Evolutionary conservation across 1,140 invertebrate genomes (phyloP), one percentile per base, ranked within the genome.

Genomic region (Vanessa tameamea): DNA sequence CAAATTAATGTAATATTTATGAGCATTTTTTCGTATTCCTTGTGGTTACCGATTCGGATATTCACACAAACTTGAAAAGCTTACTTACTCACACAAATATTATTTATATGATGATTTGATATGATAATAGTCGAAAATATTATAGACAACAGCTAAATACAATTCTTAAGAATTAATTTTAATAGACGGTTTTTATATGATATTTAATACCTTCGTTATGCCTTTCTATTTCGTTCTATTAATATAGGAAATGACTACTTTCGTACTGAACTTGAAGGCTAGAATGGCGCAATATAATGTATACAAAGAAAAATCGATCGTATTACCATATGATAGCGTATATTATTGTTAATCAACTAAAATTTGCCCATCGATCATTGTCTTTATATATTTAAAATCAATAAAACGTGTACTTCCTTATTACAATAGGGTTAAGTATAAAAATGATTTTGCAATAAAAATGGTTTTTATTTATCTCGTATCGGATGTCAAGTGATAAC

Each of bases 401-500:
- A 53, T 37, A 71, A 71, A 51, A 64, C 16, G 0, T 2, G 23
- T 11, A 71, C 61, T 71, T 71, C 69, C 69, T 71, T 64, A 71
- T 71, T 51, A 47, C 61, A 16, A 64, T 71, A 23, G 61, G 69
- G 69, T 64, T 64, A 71, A 64, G 61, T 61, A 55, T 26, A 64
- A 53, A 64, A 64, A 64, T 71, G 16, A 2, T 23, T n/a, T 26
- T 47, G 11, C 26, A 71, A 69, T 63, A 50, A n/a, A 37, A 57
- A 9, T 16, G 47, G 16, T 68, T 74, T n/a, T 26, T n/a, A 9
- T 63, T 70, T 71, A 77, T 73, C 71, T 59, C 15, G 48, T 82
- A 84, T 86, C 78, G 84, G 77, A 78, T 83, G 83, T 86, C 80
- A 80, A 78, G 66, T 78, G 80, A 87, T 86, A 87, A 84, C 70